Conservation (phyloP, 2,113 vertebrate species). For the Entosphenus tridentatus region DNA sequence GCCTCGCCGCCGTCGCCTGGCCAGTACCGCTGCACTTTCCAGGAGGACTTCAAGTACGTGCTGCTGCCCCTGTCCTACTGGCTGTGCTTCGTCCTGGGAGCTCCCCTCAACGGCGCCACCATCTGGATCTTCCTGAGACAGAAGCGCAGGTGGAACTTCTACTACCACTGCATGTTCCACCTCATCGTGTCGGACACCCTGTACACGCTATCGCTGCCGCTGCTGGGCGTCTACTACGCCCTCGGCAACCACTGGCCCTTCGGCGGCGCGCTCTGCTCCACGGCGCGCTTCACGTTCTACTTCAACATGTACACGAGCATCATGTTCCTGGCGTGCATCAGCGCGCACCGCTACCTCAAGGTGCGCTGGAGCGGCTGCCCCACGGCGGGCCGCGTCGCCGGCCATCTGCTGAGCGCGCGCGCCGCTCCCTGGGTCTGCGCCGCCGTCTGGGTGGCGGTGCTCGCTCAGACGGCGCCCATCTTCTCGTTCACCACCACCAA, state of each 20-base stretch:
- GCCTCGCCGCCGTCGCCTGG: no score
- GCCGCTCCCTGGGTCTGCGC: slow-evolving; percentile 35
- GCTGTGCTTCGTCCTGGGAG: slow-evolving; percentile 53
- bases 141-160: slow-evolving; percentile 62
- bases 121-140: slow-evolving; percentile 55
- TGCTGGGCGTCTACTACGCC: slow-evolving; percentile 71
- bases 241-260: slow-evolving; percentile 75
- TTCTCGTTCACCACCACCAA: slow-evolving; percentile 56
- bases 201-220: slow-evolving; percentile 64
- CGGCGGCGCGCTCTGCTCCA: slow-evolving; percentile 46
- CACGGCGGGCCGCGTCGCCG: no score
- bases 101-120: slow-evolving; percentile 43
- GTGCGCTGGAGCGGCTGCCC: slow-evolving; percentile 33
- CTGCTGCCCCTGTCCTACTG: slow-evolving; percentile 60
- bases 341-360: slow-evolving; percentile 60
- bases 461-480: slow-evolving; percentile 45
- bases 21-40: slow-evolving; percentile 17
- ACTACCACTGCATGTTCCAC: slow-evolving; percentile 88
- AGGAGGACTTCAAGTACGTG: slow-evolving; percentile 68
- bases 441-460: slow-evolving; percentile 36
- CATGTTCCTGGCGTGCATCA: slow-evolving; percentile 84
- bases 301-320: slow-evolving; percentile 82
- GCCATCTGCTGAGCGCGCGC: slow-evolving; percentile 17
- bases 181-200: slow-evolving; percentile 53
- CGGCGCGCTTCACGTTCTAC: slow-evolving; percentile 83